Base-by-base conservation (phyloP, 30 jellyfish, hydroid and myxozoan species). In the Hydra vulgaris region DNA sequence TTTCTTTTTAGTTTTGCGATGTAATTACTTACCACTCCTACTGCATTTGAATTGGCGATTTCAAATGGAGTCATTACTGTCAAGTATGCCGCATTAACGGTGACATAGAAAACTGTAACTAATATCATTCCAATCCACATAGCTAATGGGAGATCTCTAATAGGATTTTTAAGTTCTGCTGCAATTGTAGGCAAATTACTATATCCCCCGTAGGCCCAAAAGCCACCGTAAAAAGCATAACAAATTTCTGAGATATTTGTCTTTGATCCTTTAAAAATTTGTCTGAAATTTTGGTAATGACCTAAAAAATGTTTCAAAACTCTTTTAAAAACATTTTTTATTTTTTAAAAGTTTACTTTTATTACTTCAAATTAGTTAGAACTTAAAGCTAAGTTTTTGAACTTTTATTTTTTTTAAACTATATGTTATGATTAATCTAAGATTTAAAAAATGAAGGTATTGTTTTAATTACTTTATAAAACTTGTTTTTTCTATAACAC, bases 1-100 rank as follows among this genome's bases (percentile, higher is more conserved):
- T n/a, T n/a, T n/a, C n/a, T n/a, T n/a, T n/a, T n/a, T n/a, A n/a
- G n/a, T n/a, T n/a, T n/a, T n/a, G n/a, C n/a, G n/a, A n/a, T n/a
- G n/a, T n/a, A n/a, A 68, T 68, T 68, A 68, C 75, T 20, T 68
- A 68, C 75, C 75, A 68, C 75, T 68, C 75, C 75, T 8, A 68
- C 75, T 16, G 75, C 27, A 8, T 8, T n/a, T 4, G 75, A 68
- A n/a, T 4, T 68, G 15, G 26, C 75, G 16, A 68, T 68, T 68
- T 68, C 75, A 3, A 23, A 20, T 3, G 75, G 75, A 3, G 75
- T 68, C 26, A 68, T 20, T 23, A 68, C 26, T 20, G 75, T 68
- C 15, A 68, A 68, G 15, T 68, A 68, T 4, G 75, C 75, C 5
- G 27, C 27, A 23, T 68, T 68, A 68, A 68, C 75, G 4, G 75